These are phyloP conservation scores for Brachionus sp. DNA, from an alignment of 1,140 invertebrate genomes.

Conservation along the genomic window DNA sequence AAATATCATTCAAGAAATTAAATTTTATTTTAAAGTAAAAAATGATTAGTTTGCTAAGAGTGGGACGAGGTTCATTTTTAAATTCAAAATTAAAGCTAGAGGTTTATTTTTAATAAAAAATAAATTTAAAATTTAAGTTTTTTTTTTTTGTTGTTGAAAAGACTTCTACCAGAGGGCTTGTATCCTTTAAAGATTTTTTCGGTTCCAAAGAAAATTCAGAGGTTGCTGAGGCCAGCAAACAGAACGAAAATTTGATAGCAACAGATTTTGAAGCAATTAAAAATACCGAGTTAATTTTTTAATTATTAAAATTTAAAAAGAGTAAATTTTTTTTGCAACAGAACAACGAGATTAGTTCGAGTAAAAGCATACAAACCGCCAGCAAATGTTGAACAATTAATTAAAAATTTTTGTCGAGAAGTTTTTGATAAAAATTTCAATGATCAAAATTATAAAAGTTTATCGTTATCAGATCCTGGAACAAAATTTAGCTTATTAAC, in stretches of 20 bases:
- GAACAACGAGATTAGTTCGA: conserved; percentile 33
- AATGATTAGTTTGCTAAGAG: conserved; percentile 13
- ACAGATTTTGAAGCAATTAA: conserved; percentile 29
- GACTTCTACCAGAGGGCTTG: not conserved
- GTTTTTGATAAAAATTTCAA: not conserved
- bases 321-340: not conserved
- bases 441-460: not conserved
- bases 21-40: not conserved
- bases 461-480: not conserved
- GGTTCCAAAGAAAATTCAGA: conserved; percentile 19
- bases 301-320: not conserved
- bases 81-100: not conserved
- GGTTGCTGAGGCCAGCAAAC: not conserved
- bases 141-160: not conserved
- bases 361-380: conserved; percentile 42
- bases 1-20: not conserved
- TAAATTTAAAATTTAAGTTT: not conserved
- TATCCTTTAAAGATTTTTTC: conserved; percentile 12
- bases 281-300: not conserved
- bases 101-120: not conserved
- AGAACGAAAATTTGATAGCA: not conserved
- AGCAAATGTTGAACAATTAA: not conserved
- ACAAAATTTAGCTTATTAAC: conserved; percentile 24
- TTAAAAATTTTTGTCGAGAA: conserved; percentile 37
- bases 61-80: not conserved